These are phyloP conservation scores for Ochropleura plecta DNA, from an alignment of 2,888 invertebrate genomes.

Conservation along the genomic window DNA sequence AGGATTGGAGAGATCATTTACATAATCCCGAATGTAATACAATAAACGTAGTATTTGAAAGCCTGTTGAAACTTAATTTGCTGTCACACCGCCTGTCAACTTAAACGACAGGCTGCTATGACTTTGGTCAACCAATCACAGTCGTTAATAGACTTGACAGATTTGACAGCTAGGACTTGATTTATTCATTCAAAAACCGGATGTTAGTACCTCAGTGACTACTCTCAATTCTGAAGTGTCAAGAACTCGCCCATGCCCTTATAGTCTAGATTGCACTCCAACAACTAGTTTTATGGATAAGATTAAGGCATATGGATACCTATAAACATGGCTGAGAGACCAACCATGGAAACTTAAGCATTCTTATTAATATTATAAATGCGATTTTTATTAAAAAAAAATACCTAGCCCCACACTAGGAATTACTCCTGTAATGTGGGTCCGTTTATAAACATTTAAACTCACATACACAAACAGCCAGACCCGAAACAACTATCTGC, in stretches of 20 bases:
- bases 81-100: constrained; percentile 21
- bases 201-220: constrained; percentile 8
- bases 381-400: no score
- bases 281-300: background rate
- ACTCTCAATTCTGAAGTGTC: constrained; percentile 13
- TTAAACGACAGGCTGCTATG: constrained; percentile 10
- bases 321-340: background rate
- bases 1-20: constrained; percentile 6
- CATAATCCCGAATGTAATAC: constrained; percentile 1
- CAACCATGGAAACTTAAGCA: background rate
- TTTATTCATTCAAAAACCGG: constrained; percentile 32
- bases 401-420: no score
- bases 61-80: constrained; percentile 5
- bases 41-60: background rate
- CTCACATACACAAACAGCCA: no score
- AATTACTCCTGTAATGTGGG: no score
- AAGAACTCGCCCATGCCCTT: constrained; percentile 26
- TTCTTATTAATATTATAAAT: background rate
- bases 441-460: no score
- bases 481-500: no score
- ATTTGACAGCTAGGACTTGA: constrained; percentile 28
- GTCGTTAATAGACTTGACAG: constrained; percentile 33
- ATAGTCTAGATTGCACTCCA: background rate
- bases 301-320: background rate
- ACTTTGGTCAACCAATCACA: constrained; percentile 19